phyloP scores from a whole-genome alignment of 2,888 invertebrate genomes.

The Caenorhabditis sp. region DNA sequence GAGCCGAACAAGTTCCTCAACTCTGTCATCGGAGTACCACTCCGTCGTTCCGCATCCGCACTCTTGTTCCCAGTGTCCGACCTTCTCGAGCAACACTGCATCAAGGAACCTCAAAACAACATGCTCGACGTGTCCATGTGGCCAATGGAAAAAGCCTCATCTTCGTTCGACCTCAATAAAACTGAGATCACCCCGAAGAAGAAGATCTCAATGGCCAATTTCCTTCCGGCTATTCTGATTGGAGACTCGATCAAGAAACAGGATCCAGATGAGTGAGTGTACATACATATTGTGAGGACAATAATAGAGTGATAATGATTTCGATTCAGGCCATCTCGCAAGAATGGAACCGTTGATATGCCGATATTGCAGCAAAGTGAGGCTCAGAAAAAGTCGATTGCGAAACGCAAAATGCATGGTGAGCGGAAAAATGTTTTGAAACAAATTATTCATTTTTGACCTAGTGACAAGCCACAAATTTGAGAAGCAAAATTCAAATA shows the following conservation, averaged over 20 bases:
- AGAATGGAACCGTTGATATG: slow-evolving; percentile 23
- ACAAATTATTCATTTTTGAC: too few species aligned
- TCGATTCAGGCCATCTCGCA: slow-evolving; percentile 22
- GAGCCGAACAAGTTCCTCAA: too few species aligned
- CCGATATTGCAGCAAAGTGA: slow-evolving; percentile 26
- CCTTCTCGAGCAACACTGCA: slow-evolving; percentile 9
- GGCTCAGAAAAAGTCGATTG: slow-evolving; percentile 27
- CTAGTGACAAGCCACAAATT: too few species aligned
- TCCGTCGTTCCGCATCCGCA: slow-evolving; percentile 39
- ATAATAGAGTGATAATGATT: background rate
- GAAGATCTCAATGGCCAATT: slow-evolving; percentile 14
- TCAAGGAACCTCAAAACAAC: background rate
- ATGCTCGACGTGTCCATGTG: background rate
- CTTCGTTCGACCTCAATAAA: background rate
- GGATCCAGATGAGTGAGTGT: background rate
- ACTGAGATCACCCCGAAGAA: background rate
- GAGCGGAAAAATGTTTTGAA: too few species aligned
- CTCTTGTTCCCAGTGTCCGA: slow-evolving; percentile 35
- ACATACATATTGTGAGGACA: too few species aligned
- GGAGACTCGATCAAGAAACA: background rate
- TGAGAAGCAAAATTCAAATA: too few species aligned
- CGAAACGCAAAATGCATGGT: slow-evolving; percentile 27
- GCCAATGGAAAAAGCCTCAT: slow-evolving; percentile 11
- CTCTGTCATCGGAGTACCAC: slow-evolving; percentile 17
- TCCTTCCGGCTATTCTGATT: slow-evolving; percentile 1